These are phyloP conservation scores for Alcedo quadribrachys DNA, from an alignment of 2,797 vertebrate species.

Conservation along the genomic window DNA sequence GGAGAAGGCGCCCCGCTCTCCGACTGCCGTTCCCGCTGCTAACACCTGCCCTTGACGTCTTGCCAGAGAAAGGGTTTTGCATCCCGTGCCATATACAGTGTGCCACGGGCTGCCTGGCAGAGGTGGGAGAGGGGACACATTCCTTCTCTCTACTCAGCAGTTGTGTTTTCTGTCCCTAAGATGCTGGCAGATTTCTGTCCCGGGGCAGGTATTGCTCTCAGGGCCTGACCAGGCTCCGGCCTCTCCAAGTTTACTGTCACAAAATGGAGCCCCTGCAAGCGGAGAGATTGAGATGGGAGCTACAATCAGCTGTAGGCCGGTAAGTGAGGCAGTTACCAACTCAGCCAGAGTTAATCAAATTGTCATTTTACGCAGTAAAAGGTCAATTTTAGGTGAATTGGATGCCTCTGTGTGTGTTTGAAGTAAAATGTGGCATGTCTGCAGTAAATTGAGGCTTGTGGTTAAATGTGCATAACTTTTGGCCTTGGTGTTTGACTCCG, in stretches of 20 bases:
- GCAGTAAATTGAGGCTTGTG: background rate
- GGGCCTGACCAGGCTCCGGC: accelerated
- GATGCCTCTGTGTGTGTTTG: background rate
- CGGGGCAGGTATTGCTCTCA: accelerated
- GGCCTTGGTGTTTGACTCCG: background rate
- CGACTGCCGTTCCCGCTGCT: accelerated
- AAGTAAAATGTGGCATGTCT: background rate
- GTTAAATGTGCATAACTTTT: background rate
- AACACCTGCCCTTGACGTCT: accelerated
- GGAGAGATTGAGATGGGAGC: accelerated
- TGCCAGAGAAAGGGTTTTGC: accelerated
- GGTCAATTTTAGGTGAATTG: slow-evolving; percentile 25
- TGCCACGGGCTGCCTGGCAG: accelerated
- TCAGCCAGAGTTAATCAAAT: slow-evolving; percentile 26
- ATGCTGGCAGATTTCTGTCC: background rate
- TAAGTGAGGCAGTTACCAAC: background rate
- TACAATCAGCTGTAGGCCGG: accelerated
- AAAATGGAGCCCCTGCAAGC: background rate
- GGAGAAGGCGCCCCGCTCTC: accelerated
- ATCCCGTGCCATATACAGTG: accelerated
- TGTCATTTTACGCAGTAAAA: background rate
- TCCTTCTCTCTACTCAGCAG: accelerated
- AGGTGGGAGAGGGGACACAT: accelerated
- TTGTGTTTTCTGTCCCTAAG: background rate
- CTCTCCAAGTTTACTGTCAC: background rate